Conservation (phyloP, 92 coral and sea anemone species). For the Isaurus tuberculatus region DNA sequence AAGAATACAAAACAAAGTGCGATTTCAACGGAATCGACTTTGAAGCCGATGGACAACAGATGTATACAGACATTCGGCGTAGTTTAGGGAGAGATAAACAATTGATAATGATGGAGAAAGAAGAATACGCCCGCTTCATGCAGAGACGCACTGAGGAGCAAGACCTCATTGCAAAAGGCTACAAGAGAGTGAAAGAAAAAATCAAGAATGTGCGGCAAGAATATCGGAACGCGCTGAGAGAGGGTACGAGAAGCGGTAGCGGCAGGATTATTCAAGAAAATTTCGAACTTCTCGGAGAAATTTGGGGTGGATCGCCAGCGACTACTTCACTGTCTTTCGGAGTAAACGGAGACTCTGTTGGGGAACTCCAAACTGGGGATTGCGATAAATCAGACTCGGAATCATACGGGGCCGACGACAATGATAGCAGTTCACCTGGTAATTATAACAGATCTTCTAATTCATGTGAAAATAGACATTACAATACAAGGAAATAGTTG, state of each 20-base stretch:
- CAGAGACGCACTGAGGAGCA: conserved; percentile 3
- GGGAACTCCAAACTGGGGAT: conserved; percentile 21
- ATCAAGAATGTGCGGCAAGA: conserved; percentile 10
- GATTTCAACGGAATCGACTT: conserved; percentile 8
- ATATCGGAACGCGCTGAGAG: conserved; percentile 23
- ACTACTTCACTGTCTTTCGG: conserved; percentile 12
- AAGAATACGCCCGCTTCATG: conserved; percentile 21
- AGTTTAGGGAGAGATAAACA: conserved; percentile 11
- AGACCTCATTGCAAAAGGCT: conserved; percentile 11
- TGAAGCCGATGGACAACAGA: conserved; percentile 3
- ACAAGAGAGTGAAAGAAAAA: conserved; percentile 23
- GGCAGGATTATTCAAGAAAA: conserved; percentile 14
- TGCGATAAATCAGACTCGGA: conserved; percentile 12
- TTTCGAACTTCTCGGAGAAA: conserved; percentile 24
- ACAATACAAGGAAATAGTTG: conserved; percentile 1
- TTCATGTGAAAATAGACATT: conserved; percentile 2
- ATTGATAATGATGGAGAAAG: conserved; percentile 18
- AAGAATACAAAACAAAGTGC: conserved; percentile 8
- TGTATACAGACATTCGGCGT: conserved; percentile 13
- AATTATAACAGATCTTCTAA: neutral
- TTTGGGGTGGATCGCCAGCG: conserved; percentile 32
- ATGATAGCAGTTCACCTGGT: conserved; percentile 23
- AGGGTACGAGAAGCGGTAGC: conserved; percentile 21
- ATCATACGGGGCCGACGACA: conserved; percentile 13
- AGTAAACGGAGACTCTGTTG: conserved; percentile 27